Evolutionary conservation across 1,140 invertebrate species (phyloP), one percentile per base, ranked within the genome.

Genomic region (Muscidifurax raptorellus): DNA sequence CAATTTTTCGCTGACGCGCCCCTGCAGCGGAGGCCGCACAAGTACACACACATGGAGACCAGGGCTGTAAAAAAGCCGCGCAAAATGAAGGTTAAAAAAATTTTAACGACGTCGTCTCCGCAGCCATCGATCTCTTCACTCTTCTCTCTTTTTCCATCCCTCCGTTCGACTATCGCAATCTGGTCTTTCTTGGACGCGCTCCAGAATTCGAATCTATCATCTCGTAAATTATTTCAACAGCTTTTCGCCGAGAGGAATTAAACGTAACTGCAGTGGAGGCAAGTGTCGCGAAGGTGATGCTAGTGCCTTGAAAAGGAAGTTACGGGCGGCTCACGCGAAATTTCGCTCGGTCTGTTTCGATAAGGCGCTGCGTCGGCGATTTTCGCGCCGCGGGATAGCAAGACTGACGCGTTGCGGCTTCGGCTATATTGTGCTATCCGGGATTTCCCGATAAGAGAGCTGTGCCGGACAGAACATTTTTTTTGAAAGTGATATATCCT

Each of bases 201-300:
- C 88, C 88, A 89, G 86, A 88, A 80, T 77, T 59, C 76, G 84
- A 82, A 90, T 90, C 89, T 87, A 90, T 89, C 89, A 86, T 84
- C 79, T 87, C 80, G 86, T 89, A 89, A 86, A 90, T 87, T 88
- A 90, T 87, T 86, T 87, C 82, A 79, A 86, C 83, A 66, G 83
- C 72, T 78, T n/a, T n/a, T 77, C 64, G 52, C 74, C 82, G 32
- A 28, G 27, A 28, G 64, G 85, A 88, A 84, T 87, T 86, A 88
- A 88, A 85, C 72, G 83, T 80, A 87, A 81, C 67, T 52, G 6
- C 59, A 22, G 28, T 28, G 18, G 36, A 69, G 2, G 74, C 52
- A n/a, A n/a, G 52, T 59, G 52, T 59, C 52, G 52, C 52, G 22
- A 22, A 22, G 52, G 18, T n/a, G 52, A 22, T 59, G 52, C 15